A percentile compares a stretch with the other conserved stretches of the same genome.
phyloP scores from a whole-genome alignment of 2,113 vertebrate genomes.

The Beaufortia kweichowensis region DNA sequence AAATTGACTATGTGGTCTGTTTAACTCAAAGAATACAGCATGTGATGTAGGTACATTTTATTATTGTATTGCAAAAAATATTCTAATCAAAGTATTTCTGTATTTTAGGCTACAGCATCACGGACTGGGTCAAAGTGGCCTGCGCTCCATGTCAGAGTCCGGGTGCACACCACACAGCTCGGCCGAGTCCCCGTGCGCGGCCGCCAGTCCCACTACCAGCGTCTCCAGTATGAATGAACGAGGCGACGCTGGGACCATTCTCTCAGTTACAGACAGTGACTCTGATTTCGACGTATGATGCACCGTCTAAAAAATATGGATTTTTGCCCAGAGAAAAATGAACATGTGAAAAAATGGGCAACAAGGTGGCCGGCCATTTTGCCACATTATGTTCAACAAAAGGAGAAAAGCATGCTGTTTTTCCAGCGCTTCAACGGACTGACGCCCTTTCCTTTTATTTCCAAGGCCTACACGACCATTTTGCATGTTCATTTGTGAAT shows the following conservation, averaged over 20 bases:
- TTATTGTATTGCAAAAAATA: not conserved
- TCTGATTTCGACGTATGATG: constrained; percentile 96
- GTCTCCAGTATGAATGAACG: constrained; percentile 85
- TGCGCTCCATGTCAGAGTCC: constrained; percentile 82
- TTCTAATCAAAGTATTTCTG: not conserved
- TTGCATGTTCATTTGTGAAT: constrained; percentile 57
- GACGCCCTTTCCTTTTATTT: constrained; percentile 32
- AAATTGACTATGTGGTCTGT: not conserved
- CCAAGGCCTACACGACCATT: constrained; percentile 46
- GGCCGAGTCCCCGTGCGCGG: constrained; percentile 82
- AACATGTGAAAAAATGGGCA: constrained; percentile 40
- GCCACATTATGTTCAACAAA: constrained; percentile 40
- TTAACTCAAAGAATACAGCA: not conserved
- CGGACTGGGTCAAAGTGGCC: constrained; percentile 82
- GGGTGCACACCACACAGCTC: constrained; percentile 85
- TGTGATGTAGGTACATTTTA: not conserved
- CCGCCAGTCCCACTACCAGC: constrained; percentile 84
- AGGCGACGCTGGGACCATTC: constrained; percentile 85
- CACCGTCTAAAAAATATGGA: constrained; percentile 51
- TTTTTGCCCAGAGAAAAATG: constrained; percentile 51
- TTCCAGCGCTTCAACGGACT: constrained; percentile 53
- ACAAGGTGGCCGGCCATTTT: constrained; percentile 44
- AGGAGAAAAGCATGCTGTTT: constrained; percentile 52
- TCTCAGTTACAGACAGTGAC: constrained; percentile 96
- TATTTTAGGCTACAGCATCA: constrained; percentile 86